Evolutionary conservation across 2,888 invertebrate genomes (phyloP).

Genomic region (Limnephilus auricula): DNA sequence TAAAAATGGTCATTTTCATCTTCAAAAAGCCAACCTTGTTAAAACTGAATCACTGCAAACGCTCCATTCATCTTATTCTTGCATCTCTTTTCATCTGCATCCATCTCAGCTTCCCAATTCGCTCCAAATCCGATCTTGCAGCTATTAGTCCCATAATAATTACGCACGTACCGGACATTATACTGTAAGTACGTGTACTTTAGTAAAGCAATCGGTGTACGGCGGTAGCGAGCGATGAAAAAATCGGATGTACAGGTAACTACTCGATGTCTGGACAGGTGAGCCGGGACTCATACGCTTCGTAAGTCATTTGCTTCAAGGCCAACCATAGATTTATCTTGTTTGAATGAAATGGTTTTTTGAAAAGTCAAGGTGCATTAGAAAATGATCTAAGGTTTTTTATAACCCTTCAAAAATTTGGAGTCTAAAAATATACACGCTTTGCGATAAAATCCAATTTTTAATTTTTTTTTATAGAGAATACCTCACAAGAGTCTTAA

Average conservation of each 20-base stretch:
- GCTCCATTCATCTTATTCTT: neutral
- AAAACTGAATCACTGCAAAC: neutral
- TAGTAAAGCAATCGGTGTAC: conserved; percentile 7
- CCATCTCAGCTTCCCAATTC: neutral
- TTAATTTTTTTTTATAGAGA: no score
- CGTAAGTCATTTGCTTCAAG: neutral
- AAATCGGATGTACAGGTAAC: neutral
- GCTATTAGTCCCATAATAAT: conserved; percentile 2
- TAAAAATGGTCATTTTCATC: neutral
- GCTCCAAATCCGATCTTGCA: neutral
- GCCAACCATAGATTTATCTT: neutral
- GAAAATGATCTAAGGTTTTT: neutral
- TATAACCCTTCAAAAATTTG: no score
- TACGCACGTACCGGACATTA: neutral
- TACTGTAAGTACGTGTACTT: neutral
- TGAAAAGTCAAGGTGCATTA: neutral
- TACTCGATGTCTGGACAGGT: neutral
- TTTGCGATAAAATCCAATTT: no score
- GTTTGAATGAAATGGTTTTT: neutral
- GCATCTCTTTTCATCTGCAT: neutral
- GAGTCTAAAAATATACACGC: no score
- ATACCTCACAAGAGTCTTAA: no score
- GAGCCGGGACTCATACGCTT: neutral
- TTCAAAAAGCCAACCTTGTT: neutral
- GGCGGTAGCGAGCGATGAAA: neutral